Conservation (phyloP, 2,888 invertebrate species). For the Pristionchus mayeri region DNA sequence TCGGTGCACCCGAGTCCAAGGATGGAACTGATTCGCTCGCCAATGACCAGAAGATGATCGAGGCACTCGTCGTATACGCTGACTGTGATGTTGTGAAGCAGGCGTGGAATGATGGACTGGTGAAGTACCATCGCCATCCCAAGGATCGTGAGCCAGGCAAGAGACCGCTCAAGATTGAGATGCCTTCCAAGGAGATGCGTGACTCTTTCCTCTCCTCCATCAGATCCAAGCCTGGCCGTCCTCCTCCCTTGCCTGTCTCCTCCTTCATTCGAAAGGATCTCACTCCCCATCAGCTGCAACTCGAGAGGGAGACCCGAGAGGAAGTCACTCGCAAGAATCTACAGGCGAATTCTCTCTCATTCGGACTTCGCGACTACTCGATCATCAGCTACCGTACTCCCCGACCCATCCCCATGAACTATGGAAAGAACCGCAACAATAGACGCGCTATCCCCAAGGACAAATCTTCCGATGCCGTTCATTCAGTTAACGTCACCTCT, state of each 20-base stretch:
- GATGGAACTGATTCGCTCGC: neutral
- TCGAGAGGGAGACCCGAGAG: neutral
- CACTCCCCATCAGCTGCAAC: no score
- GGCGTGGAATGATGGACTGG: neutral
- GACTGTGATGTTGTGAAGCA: neutral
- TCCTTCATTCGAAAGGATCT: neutral
- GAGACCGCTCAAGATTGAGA: neutral
- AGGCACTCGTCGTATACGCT: neutral
- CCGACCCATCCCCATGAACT: neutral
- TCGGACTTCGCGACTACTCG: neutral
- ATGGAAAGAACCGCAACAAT: no score
- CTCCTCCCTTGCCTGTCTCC: neutral
- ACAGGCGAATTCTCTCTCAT: neutral
- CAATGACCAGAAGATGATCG: neutral
- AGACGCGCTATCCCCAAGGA: neutral
- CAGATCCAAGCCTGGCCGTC: neutral
- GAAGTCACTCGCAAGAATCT: neutral
- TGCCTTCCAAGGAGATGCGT: neutral
- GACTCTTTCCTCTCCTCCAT: neutral
- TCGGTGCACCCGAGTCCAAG: neutral
- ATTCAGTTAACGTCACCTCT: neutral
- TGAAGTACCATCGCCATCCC: neutral
- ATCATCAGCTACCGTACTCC: neutral
- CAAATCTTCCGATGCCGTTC: neutral
- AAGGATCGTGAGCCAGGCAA: neutral